Conservation (phyloP, 2,888 invertebrate genomes). For the Tipula unca region DNA sequence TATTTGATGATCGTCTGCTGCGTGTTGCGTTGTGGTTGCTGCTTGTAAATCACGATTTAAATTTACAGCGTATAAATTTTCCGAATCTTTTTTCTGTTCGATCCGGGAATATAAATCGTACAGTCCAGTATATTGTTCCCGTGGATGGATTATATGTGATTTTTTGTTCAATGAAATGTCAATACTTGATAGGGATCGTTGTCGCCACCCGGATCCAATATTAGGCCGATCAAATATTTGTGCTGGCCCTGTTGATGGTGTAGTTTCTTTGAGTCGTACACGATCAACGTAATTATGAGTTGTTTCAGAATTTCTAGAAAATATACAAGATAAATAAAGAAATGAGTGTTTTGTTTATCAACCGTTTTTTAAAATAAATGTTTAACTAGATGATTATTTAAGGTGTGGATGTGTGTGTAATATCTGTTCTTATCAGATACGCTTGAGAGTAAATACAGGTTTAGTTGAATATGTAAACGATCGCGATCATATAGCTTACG, state of each 20-base stretch:
- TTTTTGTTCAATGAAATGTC: constrained; percentile 39
- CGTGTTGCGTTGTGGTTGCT: not conserved
- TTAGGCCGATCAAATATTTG: constrained; percentile 32
- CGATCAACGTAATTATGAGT: constrained; percentile 43
- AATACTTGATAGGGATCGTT: constrained; percentile 44
- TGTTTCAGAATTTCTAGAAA: constrained; percentile 35
- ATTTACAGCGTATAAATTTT: constrained; percentile 23
- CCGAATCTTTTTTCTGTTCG: constrained; percentile 24
- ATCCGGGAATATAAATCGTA: constrained; percentile 24
- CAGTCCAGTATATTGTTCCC: constrained; percentile 28
- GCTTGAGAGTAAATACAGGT: not conserved
- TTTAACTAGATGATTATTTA: not conserved
- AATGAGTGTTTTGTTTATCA: not conserved
- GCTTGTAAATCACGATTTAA: constrained; percentile 20
- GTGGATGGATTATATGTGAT: constrained; percentile 28
- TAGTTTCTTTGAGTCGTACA: constrained; percentile 36
- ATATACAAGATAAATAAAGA: constrained; percentile 18
- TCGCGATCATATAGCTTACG: not conserved
- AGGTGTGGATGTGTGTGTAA: not conserved
- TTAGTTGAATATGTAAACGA: not conserved
- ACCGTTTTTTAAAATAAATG: too few species aligned
- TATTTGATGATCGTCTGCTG: not conserved
- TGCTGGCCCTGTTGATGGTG: constrained; percentile 25
- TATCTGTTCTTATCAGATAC: not conserved
- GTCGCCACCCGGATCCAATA: constrained; percentile 42